Base-by-base conservation (phyloP, 2,888 invertebrate genomes). In the Peribatodes rhomboidaria region DNA sequence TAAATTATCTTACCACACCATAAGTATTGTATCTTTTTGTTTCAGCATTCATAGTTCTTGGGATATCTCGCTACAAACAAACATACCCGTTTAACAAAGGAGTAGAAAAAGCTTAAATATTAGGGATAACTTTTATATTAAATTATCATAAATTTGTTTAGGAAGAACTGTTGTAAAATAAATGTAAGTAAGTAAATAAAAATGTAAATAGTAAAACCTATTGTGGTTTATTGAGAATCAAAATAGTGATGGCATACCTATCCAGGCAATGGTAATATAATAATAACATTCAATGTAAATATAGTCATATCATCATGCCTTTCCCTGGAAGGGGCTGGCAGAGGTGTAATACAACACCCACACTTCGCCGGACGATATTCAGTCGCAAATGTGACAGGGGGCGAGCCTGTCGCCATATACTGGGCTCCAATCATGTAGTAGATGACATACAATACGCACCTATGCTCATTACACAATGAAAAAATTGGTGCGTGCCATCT, bases 1-100 rank as follows among this genome's bases (percentile, higher is more conserved):
- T n/a, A n/a, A n/a, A n/a, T n/a, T n/a, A n/a, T 10, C 42, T 52
- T n/a, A 6, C 35, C 16, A 22, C 20, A 6, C 49, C n/a, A 18
- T 46, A 18, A 42, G 37, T 8, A 57, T 47, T 27, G 3, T 20
- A 50, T 27, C 65, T 60, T 65, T 71, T 74, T 78, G 31, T 94
- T 94, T 44, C 87, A 96, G 96, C 87, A 50, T 92, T 94, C 74
- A 85, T 94, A 31, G 82, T 92, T 9, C 82, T 96, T 42, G 96
- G 96, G 14, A 83, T 94, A 18, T 94, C 95, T 2, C 93, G 96
- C 67, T 93, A 87, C 60, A 88, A 81, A 60, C 88, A 92, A 73
- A 83, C 87, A 59, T 92, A 78, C 63, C 91, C 95, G 18, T 90
- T 95, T 63, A 89, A 95, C 35, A 90, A 84, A 68, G 83, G 76